These are phyloP conservation scores for Diaprepes abbreviatus DNA, from an alignment of 2,888 invertebrate species.

Conservation along the genomic window DNA sequence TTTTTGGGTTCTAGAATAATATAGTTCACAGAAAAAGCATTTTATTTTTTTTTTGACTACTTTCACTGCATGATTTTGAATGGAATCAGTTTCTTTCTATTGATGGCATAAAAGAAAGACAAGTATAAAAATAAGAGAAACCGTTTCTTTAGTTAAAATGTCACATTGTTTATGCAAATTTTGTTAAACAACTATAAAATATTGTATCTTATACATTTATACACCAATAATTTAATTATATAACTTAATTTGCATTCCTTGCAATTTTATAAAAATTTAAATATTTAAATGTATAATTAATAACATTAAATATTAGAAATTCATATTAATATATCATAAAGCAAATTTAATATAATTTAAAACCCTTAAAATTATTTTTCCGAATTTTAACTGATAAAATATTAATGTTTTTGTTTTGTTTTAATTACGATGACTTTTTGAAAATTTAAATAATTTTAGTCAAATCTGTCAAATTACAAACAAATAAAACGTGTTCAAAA, in stretches of 20 bases:
- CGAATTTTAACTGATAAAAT: background rate
- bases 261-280: background rate
- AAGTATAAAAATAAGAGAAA: background rate
- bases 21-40: too few relatives aligned
- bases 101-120: background rate
- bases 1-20: too few relatives aligned
- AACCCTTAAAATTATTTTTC: background rate
- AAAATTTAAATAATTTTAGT: slow-evolving; percentile 1
- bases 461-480: background rate
- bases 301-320: background rate
- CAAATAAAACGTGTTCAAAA: background rate
- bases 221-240: background rate
- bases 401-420: background rate
- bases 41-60: too few relatives aligned
- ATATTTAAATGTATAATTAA: background rate
- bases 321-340: background rate
- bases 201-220: too few relatives aligned
- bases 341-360: background rate
- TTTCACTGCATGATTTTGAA: too few relatives aligned
- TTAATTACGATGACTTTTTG: background rate
- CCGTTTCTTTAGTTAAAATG: too few relatives aligned
- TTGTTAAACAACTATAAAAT: too few relatives aligned
- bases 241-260: background rate
- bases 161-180: too few relatives aligned
- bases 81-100: too few relatives aligned